Percentiles rank a stretch among this genome's conserved stretches.
phyloP scores from a whole-genome alignment of 2,113 vertebrate species.

The Saguinus midas region DNA sequence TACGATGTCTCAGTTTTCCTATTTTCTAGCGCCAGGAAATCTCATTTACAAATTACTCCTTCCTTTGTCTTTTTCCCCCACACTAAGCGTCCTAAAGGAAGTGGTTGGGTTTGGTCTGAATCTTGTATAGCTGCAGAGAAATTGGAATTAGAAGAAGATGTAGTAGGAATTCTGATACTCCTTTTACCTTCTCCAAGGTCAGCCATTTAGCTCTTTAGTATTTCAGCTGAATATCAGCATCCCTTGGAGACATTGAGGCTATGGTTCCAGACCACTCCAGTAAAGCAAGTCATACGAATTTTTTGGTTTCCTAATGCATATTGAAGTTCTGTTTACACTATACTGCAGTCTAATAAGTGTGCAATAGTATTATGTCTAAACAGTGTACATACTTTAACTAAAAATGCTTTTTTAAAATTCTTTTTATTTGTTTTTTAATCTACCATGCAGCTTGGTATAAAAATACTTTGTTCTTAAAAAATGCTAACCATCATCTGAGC shows the following conservation, averaged over 20 bases:
- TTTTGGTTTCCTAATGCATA: not conserved
- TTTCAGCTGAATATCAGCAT: not conserved
- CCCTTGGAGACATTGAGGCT: not conserved
- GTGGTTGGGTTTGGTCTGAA: slow-evolving; percentile 36
- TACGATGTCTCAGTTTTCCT: slow-evolving; percentile 17
- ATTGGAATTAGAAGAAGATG: slow-evolving; percentile 12
- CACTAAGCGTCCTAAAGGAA: not conserved
- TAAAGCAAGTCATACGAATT: not conserved
- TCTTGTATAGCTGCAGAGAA: not conserved
- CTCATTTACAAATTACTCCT: slow-evolving; percentile 49
- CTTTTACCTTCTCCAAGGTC: not conserved
- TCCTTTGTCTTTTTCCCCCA: not conserved
- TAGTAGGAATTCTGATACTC: not conserved
- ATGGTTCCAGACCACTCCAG: not conserved
- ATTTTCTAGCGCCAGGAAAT: not conserved
- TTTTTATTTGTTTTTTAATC: too few relatives aligned
- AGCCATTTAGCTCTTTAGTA: not conserved
- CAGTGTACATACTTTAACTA: not conserved
- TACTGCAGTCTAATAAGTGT: not conserved
- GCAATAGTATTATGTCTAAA: not conserved
- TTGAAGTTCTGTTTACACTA: not conserved
- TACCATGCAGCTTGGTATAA: not conserved
- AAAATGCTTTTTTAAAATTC: not conserved
- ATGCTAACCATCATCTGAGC: not conserved
- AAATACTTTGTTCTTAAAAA: not conserved